phyloP scores from a whole-genome alignment of 2,113 vertebrate genomes.

The Salvelinus fontinalis region DNA sequence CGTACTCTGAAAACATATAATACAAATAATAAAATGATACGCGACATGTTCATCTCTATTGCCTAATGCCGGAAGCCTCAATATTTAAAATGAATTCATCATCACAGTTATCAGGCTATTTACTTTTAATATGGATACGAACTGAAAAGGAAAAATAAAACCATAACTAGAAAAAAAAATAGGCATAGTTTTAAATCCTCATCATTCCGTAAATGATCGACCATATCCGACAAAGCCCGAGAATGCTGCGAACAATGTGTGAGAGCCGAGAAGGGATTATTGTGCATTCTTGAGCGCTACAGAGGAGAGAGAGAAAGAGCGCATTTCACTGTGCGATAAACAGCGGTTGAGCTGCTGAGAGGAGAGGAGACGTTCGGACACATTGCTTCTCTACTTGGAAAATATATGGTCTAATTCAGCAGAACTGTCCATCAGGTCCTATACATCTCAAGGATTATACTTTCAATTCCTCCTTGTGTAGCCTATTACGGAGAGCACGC shows the following conservation, averaged over 20 bases:
- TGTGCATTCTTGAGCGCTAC: constrained; percentile 1
- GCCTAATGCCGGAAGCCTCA: too few relatives aligned
- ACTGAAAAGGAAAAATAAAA: too few relatives aligned
- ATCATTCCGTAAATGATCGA: not conserved
- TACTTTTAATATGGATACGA: too few relatives aligned
- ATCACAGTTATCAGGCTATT: too few relatives aligned
- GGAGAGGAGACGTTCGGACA: not conserved
- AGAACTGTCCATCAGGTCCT: not conserved
- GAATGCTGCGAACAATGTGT: not conserved
- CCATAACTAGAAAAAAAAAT: too few relatives aligned
- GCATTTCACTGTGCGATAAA: not conserved
- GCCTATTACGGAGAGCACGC: not conserved
- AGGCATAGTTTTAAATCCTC: too few relatives aligned
- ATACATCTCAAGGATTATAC: constrained; percentile 1
- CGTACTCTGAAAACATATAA: too few relatives aligned
- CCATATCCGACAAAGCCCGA: not conserved
- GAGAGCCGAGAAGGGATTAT: not conserved
- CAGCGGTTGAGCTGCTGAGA: not conserved
- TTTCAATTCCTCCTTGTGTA: not conserved
- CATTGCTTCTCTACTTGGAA: not conserved
- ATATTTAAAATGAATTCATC: too few relatives aligned
- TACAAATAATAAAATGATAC: too few relatives aligned
- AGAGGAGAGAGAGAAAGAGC: not conserved
- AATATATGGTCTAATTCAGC: not conserved
- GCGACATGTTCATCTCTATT: too few relatives aligned